These are phyloP conservation scores for Dipodomys ordii DNA, from an alignment of 2,113 vertebrate genomes.

Conservation along the genomic window DNA sequence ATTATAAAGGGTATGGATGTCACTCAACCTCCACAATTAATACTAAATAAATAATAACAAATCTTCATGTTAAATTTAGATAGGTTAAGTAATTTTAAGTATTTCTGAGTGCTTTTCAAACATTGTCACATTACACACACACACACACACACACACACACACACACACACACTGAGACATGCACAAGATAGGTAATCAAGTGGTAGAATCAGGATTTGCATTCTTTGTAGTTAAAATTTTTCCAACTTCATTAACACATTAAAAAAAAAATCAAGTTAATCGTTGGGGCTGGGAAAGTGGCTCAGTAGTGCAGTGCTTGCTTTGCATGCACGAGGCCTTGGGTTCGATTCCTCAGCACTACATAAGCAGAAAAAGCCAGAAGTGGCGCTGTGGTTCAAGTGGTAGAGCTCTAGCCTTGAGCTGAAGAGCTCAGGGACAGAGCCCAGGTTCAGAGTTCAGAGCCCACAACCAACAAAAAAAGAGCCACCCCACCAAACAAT, in stretches of 20 bases:
- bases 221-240: not conserved
- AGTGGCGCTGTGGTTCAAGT: too few species aligned
- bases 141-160: not conserved
- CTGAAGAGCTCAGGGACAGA: too few species aligned
- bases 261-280: not conserved
- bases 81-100: not conserved
- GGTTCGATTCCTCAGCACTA: too few species aligned
- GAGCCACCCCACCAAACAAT: not conserved
- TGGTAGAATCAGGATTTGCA: not conserved
- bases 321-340: too few species aligned
- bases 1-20: not conserved
- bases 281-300: too few species aligned
- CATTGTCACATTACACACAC: not conserved
- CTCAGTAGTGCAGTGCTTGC: too few species aligned
- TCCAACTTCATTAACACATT: not conserved
- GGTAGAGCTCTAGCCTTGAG: too few species aligned
- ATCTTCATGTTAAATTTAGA: not conserved
- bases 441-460: too few species aligned
- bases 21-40: not conserved
- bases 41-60: not conserved
- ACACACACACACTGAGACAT: not conserved
- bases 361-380: too few species aligned
- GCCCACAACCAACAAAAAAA: too few species aligned
- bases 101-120: not conserved
- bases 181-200: not conserved